Evolutionary conservation across 2,797 vertebrate species (phyloP), one percentile per base, ranked within the genome.

Genomic region (Buceros bicornis): DNA sequence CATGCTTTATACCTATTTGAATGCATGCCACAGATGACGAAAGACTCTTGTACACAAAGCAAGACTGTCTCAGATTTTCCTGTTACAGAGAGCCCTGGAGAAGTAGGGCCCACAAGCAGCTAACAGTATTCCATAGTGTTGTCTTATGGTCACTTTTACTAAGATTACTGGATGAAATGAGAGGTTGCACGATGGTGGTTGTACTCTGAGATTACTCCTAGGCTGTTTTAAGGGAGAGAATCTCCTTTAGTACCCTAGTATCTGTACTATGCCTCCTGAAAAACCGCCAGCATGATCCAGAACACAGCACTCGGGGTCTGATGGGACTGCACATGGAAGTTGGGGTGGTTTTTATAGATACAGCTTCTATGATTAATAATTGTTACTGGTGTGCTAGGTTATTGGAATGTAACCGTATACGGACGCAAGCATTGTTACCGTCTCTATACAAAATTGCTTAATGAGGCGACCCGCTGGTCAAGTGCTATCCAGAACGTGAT

Each of bases 351-450:
- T 54, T 58, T 69, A 43, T 8, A 77, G 40, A 15, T 45, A 57
- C 6, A 50, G 50, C 18, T 88, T 79, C 62, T 64, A 0, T 51
- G 40, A 8, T 29, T 14, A 53, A 35, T 48, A 33, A 0, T 74
- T 48, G 5, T 47, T 69, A 12, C 58, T 60, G 4, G 81, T 35
- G 22, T 86, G 57, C 13, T 72, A 99, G 99, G 99, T 67, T 99
- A 99, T 89, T 99, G 99, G 99, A 99, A 98, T 3, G 97, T 99
- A 71, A 99, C 98, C 0, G 98, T 99, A 29, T 99, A 99, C 0
- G 99, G 99, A 3, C 99, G 99, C 16, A 99, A 99, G 65, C 99
- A 99, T 92, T 99, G 99, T 25, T 99, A 99, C 96, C 98, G 98
- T 2, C 99, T 99, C 47, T 99, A 99, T 71, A 99, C 98, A 13